A percentile compares a stretch with the other conserved stretches of the same genome.
These are phyloP conservation scores for Actenoides lindsayi DNA, from an alignment of 2,113 vertebrate genomes.

Conservation along the genomic window DNA sequence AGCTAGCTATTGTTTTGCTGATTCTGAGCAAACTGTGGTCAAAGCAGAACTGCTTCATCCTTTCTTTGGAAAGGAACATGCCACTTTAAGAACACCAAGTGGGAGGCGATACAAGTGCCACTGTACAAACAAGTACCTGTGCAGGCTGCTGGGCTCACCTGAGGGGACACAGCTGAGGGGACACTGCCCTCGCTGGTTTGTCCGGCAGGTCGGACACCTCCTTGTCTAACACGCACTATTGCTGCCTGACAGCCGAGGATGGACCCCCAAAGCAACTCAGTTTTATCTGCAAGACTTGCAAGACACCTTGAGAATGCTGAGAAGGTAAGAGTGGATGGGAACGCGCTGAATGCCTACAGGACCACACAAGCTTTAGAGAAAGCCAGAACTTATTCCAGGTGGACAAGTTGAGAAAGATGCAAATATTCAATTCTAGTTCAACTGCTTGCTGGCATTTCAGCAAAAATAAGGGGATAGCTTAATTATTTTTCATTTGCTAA, in stretches of 20 bases:
- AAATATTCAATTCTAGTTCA: background rate
- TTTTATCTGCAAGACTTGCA: background rate
- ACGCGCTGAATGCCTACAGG: background rate
- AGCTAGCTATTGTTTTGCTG: background rate
- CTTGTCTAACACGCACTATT: fast-evolving
- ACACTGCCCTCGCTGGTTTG: background rate
- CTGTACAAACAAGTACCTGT: background rate
- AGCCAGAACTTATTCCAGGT: background rate
- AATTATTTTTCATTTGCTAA: background rate
- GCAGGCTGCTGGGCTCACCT: background rate
- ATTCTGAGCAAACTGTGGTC: background rate
- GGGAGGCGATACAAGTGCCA: background rate
- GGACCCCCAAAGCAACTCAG: fast-evolving
- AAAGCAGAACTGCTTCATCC: background rate
- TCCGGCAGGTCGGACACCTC: background rate
- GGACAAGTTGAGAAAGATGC: background rate
- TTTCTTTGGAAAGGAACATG: background rate
- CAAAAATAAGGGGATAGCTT: background rate
- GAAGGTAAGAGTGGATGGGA: background rate
- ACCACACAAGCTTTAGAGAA: background rate
- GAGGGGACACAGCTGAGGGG: background rate
- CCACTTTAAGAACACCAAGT: conserved; percentile 28
- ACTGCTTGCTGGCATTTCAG: background rate
- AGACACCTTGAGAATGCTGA: background rate
- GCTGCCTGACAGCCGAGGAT: background rate